These are phyloP conservation scores for Artemisiospiza belli DNA, from an alignment of 2,113 vertebrate genomes.

Conservation along the genomic window DNA sequence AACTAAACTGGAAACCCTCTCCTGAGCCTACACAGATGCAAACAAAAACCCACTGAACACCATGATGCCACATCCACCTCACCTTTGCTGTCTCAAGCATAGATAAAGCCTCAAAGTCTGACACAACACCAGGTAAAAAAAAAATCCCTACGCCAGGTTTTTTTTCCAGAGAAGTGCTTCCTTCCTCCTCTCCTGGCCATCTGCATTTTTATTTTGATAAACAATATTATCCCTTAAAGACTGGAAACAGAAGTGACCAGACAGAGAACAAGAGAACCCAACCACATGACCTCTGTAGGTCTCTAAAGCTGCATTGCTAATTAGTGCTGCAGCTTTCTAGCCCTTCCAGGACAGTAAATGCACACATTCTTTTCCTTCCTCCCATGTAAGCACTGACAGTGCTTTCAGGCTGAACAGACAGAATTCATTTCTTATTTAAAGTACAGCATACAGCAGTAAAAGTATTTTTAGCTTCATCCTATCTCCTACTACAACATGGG, in stretches of 20 bases:
- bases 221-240: neutral
- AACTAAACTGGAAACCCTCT: neutral
- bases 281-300: neutral
- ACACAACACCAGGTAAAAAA: neutral
- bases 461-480: constrained; percentile 32
- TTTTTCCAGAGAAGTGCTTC: neutral
- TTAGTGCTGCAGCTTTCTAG: neutral
- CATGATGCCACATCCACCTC: neutral
- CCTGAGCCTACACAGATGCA: accelerated
- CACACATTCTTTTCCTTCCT: neutral
- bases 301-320: neutral
- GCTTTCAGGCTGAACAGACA: neutral
- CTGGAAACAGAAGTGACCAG: neutral
- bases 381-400: neutral
- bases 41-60: neutral
- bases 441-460: neutral
- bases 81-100: neutral
- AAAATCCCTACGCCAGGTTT: neutral
- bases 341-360: neutral
- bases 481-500: neutral
- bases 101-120: neutral
- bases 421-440: constrained; percentile 10
- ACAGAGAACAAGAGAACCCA: neutral
- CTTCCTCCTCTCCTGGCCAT: neutral
- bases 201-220: neutral